phyloP scores from a whole-genome alignment of 1,140 invertebrate species.

The Hestina assimilis region DNA sequence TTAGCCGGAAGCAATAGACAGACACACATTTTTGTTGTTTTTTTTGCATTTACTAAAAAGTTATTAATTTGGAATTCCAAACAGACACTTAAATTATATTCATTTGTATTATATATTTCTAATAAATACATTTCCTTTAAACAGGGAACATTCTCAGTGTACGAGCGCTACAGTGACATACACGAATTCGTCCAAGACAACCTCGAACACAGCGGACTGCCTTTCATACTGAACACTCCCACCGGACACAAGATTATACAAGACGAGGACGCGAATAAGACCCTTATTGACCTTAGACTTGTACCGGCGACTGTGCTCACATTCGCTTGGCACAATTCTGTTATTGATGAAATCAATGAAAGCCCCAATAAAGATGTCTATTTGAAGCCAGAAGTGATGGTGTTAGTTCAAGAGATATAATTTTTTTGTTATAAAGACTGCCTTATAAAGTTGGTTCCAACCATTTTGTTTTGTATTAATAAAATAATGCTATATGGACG shows the following conservation, averaged over 20 bases:
- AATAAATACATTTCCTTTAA: not conserved
- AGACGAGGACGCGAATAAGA: constrained; percentile 82
- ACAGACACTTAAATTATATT: too few species aligned
- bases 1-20: too few species aligned
- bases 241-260: constrained; percentile 81
- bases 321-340: constrained; percentile 81
- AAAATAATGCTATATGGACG: too few species aligned
- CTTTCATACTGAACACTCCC: constrained; percentile 82
- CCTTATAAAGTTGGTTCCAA: too few species aligned
- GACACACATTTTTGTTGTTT: too few species aligned
- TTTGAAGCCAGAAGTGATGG: constrained; percentile 87
- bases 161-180: constrained; percentile 85
- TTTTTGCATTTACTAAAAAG: not conserved
- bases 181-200: constrained; percentile 87
- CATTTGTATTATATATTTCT: too few species aligned
- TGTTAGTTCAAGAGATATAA: constrained; percentile 82
- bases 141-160: constrained; percentile 90
- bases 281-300: constrained; percentile 83
- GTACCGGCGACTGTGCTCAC: constrained; percentile 87
- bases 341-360: constrained; percentile 74
- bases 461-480: too few species aligned
- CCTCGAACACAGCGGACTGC: constrained; percentile 80
- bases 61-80: too few species aligned
- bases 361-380: constrained; percentile 79
- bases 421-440: constrained; percentile 4